Evolutionary conservation across 2,797 vertebrate genomes (phyloP), one percentile per base, ranked within the genome.

Genomic region (Onychomys arenicola): DNA sequence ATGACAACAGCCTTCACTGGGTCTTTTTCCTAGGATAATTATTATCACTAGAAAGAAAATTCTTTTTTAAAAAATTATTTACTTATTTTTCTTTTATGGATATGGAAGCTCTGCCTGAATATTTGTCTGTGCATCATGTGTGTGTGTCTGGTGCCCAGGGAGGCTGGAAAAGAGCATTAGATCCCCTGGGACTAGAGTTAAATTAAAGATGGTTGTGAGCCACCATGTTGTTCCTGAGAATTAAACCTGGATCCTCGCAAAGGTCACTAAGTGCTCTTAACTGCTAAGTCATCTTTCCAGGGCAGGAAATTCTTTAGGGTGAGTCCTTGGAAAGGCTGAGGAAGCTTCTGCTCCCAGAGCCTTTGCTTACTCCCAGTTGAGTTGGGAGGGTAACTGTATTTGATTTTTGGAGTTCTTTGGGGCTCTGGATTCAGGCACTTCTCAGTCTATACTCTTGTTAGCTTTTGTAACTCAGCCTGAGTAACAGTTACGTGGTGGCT

Each of bases 261-360:
- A 85, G 63, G 34, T 65, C 43, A 85, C 32, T 67, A 67, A 67
- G 83, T 85, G 27, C 32, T 46, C 82, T 84, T 46, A 67, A 23
- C 83, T 32, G 16, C 40, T 16, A 43, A 67, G 6, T 63, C 83
- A n/a, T 49, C 43, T 52, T 43, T 49, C 43, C 63, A 67, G 34
- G 29, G 21, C 12, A 9, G 63, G 25, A 49, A 67, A 25, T 52
- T 49, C 43, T 85, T 85, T n/a, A 93, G 43, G 34, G 59, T 86
- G 82, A 11, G 3, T 90, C 89, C 81, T 96, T 96, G 65, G 43
- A 86, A 81, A 95, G 46, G 32, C 69, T 95, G 88, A 92, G 34
- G 67, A 86, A 32, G 8, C 12, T 55, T 89, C 76, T 57, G 14
- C 46, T 94, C 90, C 71, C 49, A 81, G 87, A 94, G 46, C 0